phyloP scores from a whole-genome alignment of 2,113 vertebrate genomes.

The Phycodurus eques region DNA sequence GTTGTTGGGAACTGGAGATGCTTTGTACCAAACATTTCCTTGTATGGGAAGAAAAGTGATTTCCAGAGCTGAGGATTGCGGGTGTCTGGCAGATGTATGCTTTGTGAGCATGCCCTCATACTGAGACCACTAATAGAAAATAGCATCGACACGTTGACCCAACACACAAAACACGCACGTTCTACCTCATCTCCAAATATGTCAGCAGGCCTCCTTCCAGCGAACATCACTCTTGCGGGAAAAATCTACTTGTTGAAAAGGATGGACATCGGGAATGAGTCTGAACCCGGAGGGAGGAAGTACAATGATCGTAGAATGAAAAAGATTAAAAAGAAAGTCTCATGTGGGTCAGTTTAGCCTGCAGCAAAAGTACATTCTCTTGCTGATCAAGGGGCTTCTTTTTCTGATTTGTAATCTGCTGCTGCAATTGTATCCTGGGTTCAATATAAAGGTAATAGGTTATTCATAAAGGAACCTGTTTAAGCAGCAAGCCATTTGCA shows the following conservation, averaged over 20 bases:
- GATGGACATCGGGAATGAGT: neutral
- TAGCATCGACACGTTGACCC: constrained; percentile 41
- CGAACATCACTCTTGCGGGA: neutral
- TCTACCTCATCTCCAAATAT: constrained; percentile 11
- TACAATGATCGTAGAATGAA: neutral
- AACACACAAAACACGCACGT: constrained; percentile 33
- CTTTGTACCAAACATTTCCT: constrained; percentile 21
- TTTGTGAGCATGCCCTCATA: constrained; percentile 6
- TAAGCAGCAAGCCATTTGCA: constrained; percentile 21
- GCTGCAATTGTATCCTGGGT: neutral
- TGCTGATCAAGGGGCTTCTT: neutral
- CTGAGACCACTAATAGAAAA: constrained; percentile 38
- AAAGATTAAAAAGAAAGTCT: neutral
- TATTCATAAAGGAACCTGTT: neutral
- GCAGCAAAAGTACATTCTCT: neutral
- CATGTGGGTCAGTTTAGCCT: neutral
- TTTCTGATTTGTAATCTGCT: neutral
- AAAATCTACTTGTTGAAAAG: neutral
- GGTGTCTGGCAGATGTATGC: constrained; percentile 14
- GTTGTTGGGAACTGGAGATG: neutral
- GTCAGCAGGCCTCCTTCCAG: constrained; percentile 9
- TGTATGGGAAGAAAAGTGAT: constrained; percentile 36
- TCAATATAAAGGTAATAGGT: neutral
- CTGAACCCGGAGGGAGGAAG: neutral
- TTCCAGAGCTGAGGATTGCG: constrained; percentile 11